Conservation (phyloP, 2,797 vertebrate species). For the Crypturellus tataupa region DNA sequence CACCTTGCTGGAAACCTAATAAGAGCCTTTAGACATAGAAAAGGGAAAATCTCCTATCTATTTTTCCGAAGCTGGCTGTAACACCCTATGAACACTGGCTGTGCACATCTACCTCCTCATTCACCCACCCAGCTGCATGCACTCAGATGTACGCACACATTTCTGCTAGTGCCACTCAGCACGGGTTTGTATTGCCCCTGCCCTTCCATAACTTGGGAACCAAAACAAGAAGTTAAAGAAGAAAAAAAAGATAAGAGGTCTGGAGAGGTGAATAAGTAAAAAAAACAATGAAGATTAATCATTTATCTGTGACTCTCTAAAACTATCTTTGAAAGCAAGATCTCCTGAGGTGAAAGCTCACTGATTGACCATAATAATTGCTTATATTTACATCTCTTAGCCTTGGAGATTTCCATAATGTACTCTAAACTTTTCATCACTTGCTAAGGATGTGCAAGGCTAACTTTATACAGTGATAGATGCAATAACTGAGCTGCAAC, state of each 20-base stretch:
- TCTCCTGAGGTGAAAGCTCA: neutral
- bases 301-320: neutral
- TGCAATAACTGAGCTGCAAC: neutral
- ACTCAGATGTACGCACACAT: neutral
- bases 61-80: neutral
- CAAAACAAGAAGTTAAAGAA: neutral
- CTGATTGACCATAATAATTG: neutral
- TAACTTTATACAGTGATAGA: neutral
- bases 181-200: neutral
- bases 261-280: neutral
- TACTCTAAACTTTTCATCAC: neutral
- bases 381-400: neutral
- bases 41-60: neutral
- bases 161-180: neutral
- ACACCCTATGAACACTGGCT: neutral
- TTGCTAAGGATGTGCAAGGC: neutral
- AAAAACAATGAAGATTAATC: neutral
- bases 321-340: neutral
- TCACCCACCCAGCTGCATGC: neutral
- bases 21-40: conserved; percentile 44
- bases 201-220: neutral
- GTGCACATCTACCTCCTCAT: neutral
- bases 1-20: neutral
- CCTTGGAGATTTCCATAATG: neutral
- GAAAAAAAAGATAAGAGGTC: neutral